A percentile compares a stretch with the other conserved stretches of the same genome.
Evolutionary conservation across 2,888 invertebrate genomes (phyloP).

Genomic region (Chrysolina haemoptera): DNA sequence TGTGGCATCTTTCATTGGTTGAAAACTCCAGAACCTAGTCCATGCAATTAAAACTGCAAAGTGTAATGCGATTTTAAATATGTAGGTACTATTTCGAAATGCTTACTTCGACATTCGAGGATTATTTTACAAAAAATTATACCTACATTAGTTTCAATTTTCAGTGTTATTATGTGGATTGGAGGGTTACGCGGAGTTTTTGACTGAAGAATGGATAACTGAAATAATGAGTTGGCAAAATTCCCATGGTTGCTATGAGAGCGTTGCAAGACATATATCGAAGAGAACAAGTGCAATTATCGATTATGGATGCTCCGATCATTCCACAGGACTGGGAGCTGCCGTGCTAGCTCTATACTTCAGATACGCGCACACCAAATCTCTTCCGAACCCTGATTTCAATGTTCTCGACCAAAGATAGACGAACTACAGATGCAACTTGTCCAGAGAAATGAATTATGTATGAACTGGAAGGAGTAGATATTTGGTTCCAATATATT

Average conservation of each 20-base stretch:
- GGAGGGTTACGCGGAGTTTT: constrained; percentile 70
- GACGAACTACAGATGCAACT: too few relatives aligned
- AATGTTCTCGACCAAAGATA: too few relatives aligned
- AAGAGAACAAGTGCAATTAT: constrained; percentile 62
- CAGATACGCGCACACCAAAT: constrained; percentile 42
- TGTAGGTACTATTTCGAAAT: too few relatives aligned
- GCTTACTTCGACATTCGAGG: too few relatives aligned
- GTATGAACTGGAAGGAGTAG: too few relatives aligned
- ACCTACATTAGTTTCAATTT: constrained; percentile 45
- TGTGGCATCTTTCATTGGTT: too few relatives aligned
- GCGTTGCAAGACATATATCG: constrained; percentile 34
- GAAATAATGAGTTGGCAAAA: constrained; percentile 67
- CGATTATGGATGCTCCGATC: constrained; percentile 68
- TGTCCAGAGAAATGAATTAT: too few relatives aligned
- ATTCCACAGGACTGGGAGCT: constrained; percentile 68
- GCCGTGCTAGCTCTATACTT: constrained; percentile 65
- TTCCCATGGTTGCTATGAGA: constrained; percentile 66
- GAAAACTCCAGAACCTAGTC: too few relatives aligned
- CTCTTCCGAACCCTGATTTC: not conserved
- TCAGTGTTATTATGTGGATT: constrained; percentile 71
- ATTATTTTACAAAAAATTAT: not conserved
- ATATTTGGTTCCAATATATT: too few relatives aligned
- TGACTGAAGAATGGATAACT: constrained; percentile 62
- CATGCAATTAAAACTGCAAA: too few relatives aligned
- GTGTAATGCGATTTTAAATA: too few relatives aligned